Percentiles rank a stretch among this genome's conserved stretches.
phyloP scores from a whole-genome alignment of 1,140 invertebrate species.

The Ceratosolen solmsi region DNA sequence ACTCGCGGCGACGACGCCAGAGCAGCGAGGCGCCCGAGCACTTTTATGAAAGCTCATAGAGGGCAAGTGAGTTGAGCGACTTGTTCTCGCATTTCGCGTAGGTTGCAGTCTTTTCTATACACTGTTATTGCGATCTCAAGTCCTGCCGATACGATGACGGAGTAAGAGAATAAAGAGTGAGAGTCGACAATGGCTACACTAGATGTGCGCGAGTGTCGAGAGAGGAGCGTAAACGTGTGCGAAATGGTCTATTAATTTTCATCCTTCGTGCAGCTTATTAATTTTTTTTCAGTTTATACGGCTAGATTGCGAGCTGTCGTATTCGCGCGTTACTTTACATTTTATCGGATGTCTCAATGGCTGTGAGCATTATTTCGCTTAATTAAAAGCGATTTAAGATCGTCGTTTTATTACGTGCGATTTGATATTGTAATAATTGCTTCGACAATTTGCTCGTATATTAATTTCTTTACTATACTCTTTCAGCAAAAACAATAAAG shows the following conservation, averaged over 20 bases:
- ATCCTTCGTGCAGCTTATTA: slow-evolving; percentile 29
- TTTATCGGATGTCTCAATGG: no score
- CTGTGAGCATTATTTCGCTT: neutral
- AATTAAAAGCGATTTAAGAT: neutral
- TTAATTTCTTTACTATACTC: no score
- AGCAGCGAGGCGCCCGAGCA: slow-evolving; percentile 50
- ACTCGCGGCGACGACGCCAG: slow-evolving; percentile 31
- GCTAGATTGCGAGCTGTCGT: no score
- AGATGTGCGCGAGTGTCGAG: neutral
- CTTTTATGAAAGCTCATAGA: slow-evolving; percentile 50
- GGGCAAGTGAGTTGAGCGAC: neutral
- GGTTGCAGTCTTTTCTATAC: neutral
- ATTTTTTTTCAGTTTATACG: slow-evolving; percentile 21
- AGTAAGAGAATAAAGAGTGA: no score
- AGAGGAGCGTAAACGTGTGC: neutral
- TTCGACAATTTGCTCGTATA: neutral
- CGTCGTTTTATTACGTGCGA: no score
- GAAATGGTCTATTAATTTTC: slow-evolving; percentile 40
- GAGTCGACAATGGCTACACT: neutral
- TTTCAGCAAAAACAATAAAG: no score
- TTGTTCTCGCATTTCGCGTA: slow-evolving; percentile 9
- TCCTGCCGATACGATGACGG: no score
- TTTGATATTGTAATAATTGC: neutral
- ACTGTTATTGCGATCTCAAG: neutral
- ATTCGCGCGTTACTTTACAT: no score